A percentile compares a stretch with the other conserved stretches of the same genome.
Conservation (phyloP, 2,888 invertebrate species). For the Metalampra italica region DNA sequence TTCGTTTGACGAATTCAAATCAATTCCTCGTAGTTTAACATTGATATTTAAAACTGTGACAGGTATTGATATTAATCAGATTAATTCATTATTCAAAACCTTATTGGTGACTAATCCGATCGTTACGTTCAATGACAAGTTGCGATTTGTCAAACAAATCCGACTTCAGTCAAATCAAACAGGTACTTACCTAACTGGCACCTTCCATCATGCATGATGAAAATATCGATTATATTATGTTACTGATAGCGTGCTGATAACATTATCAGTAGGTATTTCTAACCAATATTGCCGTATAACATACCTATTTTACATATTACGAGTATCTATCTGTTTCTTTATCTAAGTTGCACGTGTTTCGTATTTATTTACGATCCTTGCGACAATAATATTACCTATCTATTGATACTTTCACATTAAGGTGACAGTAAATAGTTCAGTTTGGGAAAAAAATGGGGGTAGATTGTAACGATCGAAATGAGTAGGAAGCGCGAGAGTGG, state of each 20-base stretch:
- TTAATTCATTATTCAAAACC: neutral
- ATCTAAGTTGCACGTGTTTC: neutral
- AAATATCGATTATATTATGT: constrained; percentile 3
- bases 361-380: neutral
- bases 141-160: neutral
- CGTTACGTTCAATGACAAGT: neutral
- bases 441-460: too few species aligned
- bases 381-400: neutral
- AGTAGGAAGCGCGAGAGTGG: too few species aligned
- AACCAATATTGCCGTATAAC: neutral
- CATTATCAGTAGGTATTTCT: neutral
- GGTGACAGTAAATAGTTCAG: too few species aligned
- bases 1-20: constrained; percentile 14
- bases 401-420: too few species aligned
- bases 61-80: neutral
- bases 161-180: neutral
- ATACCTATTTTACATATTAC: neutral
- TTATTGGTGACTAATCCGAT: neutral
- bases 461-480: too few species aligned
- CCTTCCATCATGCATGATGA: neutral
- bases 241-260: neutral
- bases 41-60: neutral
- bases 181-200: neutral
- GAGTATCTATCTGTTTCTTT: neutral
- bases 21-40: constrained; percentile 9